Base-by-base conservation (phyloP, 2,113 vertebrate genomes). In the Oreochromis niloticus region DNA sequence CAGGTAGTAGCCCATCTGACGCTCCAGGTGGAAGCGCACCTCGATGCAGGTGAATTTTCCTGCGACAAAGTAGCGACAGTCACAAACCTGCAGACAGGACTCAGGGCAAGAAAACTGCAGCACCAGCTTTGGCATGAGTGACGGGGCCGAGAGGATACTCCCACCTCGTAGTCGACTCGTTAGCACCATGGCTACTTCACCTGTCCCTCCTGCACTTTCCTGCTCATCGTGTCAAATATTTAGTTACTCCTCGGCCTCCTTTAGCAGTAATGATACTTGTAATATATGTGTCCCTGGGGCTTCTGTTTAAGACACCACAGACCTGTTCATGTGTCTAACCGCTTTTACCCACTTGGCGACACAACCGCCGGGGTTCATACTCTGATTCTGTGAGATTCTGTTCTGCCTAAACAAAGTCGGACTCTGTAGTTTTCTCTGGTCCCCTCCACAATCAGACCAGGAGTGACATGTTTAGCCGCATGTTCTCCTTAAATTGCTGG, bases 1-100 rank as follows among this genome's bases (percentile, higher is more conserved):
- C 90, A 99, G 97, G 93, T 99, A 99, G 95, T 99, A 99, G 34
- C 98, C 98, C 98, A 99, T 99, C 93, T 99, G 98, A 34, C 98
- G 97, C 93, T 99, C 98, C 68, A 99, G 97, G 93, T 99, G 98
- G 93, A 99, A 99, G 39, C 98, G 96, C 30, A 99, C 98, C 96
- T 99, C 98, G 11, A 99, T 99, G 41, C 98, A 99, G 0, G 98
- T 99, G 87, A 99, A 99, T 93, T 99, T 99, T 82, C 98, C 98
- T 99, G 95, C 22, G 84, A 59, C 17, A 0, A 63, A 34, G 9
- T 5, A 19, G 30, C 9, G 30, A 61, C 8, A 6, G 3, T 34
- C 30, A 19, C 9, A 4, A 34, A 32, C 30, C 57, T 19, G 57
- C 57, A 61, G 57, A 0, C 6, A 6, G 13, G 13, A 48, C 14